These are phyloP conservation scores for Anolis apletophallus DNA, from an alignment of 2,797 vertebrate species.

Conservation along the genomic window DNA sequence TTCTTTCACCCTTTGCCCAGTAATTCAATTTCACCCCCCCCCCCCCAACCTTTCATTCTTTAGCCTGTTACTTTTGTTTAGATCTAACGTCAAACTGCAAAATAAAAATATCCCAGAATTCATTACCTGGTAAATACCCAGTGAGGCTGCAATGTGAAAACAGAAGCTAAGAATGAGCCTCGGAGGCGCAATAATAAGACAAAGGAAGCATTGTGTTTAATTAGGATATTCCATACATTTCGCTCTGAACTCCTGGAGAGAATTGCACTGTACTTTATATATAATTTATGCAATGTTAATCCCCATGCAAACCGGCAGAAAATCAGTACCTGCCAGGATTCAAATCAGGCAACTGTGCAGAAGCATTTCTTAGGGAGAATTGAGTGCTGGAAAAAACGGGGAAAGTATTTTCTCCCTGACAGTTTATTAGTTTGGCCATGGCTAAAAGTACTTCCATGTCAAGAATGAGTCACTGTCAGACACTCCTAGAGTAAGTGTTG, in stretches of 20 bases:
- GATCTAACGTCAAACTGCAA: constrained; percentile 6
- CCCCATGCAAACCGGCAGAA: neutral
- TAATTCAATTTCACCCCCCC: constrained; percentile 17
- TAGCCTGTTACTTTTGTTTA: constrained; percentile 12
- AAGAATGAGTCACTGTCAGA: neutral
- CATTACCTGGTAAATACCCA: constrained; percentile 13
- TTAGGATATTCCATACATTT: neutral
- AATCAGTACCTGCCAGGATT: neutral
- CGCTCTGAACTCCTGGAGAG: neutral
- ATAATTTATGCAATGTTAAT: neutral
- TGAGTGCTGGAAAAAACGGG: neutral
- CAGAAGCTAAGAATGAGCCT: neutral
- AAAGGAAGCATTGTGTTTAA: neutral
- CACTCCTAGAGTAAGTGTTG: neutral
- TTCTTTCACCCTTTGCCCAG: constrained; percentile 15
- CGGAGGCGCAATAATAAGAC: neutral
- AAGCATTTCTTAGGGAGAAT: neutral
- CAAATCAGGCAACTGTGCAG: neutral
- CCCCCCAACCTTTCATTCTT: constrained; percentile 14
- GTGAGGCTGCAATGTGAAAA: neutral
- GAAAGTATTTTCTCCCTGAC: neutral
- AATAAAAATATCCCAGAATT: constrained; percentile 14
- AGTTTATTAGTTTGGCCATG: neutral
- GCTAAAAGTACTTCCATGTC: neutral
- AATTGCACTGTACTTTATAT: neutral